Conservation (phyloP, 2,888 invertebrate genomes). For the Nomada flava region DNA sequence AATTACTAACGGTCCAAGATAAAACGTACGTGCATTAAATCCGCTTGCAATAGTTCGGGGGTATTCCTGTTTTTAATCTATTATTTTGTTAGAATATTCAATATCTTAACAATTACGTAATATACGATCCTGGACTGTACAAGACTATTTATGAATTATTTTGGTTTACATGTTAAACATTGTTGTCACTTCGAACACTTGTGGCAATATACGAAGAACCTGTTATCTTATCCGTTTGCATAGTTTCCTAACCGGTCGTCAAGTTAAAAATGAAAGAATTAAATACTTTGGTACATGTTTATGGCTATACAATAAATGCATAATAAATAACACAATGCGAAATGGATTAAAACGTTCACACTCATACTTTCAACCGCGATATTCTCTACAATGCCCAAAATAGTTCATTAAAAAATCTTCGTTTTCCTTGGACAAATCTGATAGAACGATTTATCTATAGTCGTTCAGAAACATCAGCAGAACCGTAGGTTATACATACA, state of each 20-base stretch:
- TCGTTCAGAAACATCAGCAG: too few relatives aligned
- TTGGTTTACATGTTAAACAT: not conserved
- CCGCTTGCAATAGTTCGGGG: not conserved
- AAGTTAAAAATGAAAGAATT: not conserved
- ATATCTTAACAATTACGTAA: not conserved
- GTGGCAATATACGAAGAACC: not conserved
- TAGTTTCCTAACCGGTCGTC: not conserved
- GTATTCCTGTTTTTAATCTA: too few relatives aligned
- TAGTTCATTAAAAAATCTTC: not conserved
- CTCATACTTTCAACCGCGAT: not conserved
- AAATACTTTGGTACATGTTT: not conserved
- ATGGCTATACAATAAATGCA: too few relatives aligned
- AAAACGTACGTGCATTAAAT: not conserved
- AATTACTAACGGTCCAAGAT: not conserved
- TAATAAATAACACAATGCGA: too few relatives aligned
- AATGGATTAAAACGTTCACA: not conserved
- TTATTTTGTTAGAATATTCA: not conserved
- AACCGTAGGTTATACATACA: not conserved
- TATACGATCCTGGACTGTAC: not conserved
- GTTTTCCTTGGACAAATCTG: not conserved
- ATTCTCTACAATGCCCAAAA: not conserved
- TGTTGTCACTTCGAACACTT: not conserved
- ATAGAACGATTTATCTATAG: not conserved
- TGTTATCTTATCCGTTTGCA: not conserved
- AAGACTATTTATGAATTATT: not conserved